Conservation (phyloP, 2,888 invertebrate species). For the Lasioglossum figueresi region DNA sequence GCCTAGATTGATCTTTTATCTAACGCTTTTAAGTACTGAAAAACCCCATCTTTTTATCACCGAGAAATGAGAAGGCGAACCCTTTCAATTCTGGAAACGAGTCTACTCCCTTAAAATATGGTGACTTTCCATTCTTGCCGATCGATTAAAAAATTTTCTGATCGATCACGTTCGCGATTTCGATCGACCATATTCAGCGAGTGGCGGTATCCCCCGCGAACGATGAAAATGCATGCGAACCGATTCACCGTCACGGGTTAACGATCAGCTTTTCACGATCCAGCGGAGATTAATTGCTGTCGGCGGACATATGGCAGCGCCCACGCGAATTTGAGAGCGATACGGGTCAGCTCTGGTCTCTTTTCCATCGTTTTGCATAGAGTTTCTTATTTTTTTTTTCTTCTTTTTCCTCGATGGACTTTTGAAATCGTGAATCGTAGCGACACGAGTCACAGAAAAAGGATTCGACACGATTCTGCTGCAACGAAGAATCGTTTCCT, state of each 20-base stretch:
- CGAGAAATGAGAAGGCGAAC: too few relatives aligned
- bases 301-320: constrained; percentile 26
- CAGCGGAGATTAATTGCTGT: constrained; percentile 35
- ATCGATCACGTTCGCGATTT: background rate
- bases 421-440: constrained; percentile 18
- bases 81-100: too few relatives aligned
- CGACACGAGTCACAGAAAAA: background rate
- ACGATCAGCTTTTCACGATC: constrained; percentile 32
- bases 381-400: background rate
- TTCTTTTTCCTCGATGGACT: background rate
- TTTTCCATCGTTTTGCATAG: background rate
- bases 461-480: background rate
- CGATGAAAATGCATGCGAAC: constrained; percentile 46
- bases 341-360: constrained; percentile 26
- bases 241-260: constrained; percentile 29
- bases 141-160: background rate
- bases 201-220: background rate
- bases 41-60: too few relatives aligned
- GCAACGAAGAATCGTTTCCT: constrained; percentile 41
- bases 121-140: background rate
- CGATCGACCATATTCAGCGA: background rate
- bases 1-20: too few relatives aligned
- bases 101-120: too few relatives aligned
- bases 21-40: too few relatives aligned
- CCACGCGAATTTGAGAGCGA: constrained; percentile 39